Evolutionary conservation across 2,797 vertebrate species (phyloP).

Genomic region (Schizothorax lantsangensis): DNA sequence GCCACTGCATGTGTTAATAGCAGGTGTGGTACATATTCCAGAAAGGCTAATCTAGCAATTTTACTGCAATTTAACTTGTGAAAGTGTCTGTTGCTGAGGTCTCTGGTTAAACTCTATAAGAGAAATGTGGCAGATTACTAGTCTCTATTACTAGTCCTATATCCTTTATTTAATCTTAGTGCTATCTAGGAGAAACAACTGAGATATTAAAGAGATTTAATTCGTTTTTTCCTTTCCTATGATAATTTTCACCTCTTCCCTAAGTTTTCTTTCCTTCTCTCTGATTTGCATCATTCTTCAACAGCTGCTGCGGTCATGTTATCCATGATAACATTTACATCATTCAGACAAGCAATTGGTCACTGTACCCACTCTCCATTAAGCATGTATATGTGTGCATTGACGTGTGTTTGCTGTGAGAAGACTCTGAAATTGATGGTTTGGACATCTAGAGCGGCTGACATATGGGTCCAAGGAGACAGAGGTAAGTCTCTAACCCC

Average conservation of each 20-base stretch:
- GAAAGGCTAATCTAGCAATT: not conserved
- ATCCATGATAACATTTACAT: constrained; percentile 43
- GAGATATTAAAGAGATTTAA: not conserved
- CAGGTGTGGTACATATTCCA: not conserved
- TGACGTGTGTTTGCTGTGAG: constrained; percentile 40
- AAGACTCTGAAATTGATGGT: constrained; percentile 62
- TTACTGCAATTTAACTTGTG: not conserved
- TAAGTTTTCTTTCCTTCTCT: not conserved
- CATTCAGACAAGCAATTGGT: constrained; percentile 41
- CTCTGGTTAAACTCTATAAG: not conserved
- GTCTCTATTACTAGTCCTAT: not conserved
- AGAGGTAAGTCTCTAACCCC: constrained; percentile 46
- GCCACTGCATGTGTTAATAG: not conserved
- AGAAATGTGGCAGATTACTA: not conserved
- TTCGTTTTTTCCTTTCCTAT: not conserved
- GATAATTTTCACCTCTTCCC: constrained; percentile 27
- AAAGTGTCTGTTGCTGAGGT: not conserved
- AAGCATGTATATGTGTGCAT: constrained; percentile 26
- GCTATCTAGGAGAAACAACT: not conserved
- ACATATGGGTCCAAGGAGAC: constrained; percentile 57
- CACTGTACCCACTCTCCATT: constrained; percentile 42
- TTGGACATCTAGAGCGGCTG: constrained; percentile 47
- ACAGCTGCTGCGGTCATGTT: constrained; percentile 20
- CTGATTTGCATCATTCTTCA: constrained; percentile 21
- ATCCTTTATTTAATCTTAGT: not conserved